These are phyloP conservation scores for Latrodectus hesperus DNA, from an alignment of 2,888 invertebrate genomes.

Conservation along the genomic window DNA sequence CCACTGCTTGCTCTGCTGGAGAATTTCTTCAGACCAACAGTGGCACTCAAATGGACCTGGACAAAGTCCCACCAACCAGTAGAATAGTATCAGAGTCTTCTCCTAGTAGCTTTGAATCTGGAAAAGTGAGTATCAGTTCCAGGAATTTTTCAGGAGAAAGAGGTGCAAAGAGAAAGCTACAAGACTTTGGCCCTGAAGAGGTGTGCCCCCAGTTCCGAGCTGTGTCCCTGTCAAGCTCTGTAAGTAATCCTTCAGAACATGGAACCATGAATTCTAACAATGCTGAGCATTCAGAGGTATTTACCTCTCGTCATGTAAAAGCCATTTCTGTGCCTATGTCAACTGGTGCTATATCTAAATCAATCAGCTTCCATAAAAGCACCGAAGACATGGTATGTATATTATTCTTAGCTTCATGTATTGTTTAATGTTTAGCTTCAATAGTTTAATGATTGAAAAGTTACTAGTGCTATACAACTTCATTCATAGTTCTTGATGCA, in stretches of 20 bases:
- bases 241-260: neutral
- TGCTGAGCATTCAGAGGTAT: slow-evolving; percentile 33
- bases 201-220: slow-evolving; percentile 76
- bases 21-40: slow-evolving; percentile 25
- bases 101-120: slow-evolving; percentile 5
- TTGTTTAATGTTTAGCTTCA: too few relatives aligned
- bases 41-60: slow-evolving; percentile 63
- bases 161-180: slow-evolving; percentile 55
- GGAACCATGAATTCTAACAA: neutral
- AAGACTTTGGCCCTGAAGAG: slow-evolving; percentile 43
- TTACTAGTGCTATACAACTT: too few relatives aligned
- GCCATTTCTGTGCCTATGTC: slow-evolving; percentile 58
- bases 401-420: neutral
- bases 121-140: neutral
- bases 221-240: slow-evolving; percentile 77
- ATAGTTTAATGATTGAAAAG: too few relatives aligned
- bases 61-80: slow-evolving; percentile 53
- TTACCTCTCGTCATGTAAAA: slow-evolving; percentile 37
- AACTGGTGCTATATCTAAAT: slow-evolving; percentile 86
- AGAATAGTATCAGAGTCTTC: slow-evolving; percentile 21
- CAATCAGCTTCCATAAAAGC: slow-evolving; percentile 92
- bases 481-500: too few relatives aligned
- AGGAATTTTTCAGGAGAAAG: slow-evolving; percentile 26
- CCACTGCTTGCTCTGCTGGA: slow-evolving; percentile 4
- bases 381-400: slow-evolving; percentile 78